Evolutionary conservation across 2,797 vertebrate genomes (phyloP).

Genomic region (Zalophus californianus): DNA sequence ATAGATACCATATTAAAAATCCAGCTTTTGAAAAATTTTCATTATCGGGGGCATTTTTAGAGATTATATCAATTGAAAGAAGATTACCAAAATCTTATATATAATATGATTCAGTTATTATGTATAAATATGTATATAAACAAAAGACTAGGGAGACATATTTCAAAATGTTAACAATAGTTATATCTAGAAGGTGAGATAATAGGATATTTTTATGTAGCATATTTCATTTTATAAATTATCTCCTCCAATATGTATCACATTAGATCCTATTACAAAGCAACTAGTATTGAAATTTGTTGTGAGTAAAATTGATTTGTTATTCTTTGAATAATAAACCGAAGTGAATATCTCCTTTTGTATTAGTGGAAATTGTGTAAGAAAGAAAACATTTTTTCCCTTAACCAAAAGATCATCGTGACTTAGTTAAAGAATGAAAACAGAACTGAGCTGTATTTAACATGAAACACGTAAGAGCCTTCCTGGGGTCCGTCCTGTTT

Average conservation of each 20-base stretch:
- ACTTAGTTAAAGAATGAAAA: constrained; percentile 11
- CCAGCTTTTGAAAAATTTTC: background rate
- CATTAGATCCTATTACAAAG: background rate
- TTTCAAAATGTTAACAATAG: background rate
- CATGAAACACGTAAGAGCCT: background rate
- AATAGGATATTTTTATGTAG: background rate
- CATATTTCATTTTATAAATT: background rate
- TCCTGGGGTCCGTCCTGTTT: background rate
- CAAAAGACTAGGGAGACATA: background rate
- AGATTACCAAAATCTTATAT: background rate
- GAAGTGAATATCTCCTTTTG: background rate
- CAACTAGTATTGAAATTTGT: background rate
- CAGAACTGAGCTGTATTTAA: background rate
- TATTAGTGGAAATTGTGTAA: background rate
- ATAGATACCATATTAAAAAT: background rate
- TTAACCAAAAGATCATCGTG: background rate
- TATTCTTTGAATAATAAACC: background rate
- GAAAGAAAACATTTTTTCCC: background rate
- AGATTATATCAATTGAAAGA: background rate
- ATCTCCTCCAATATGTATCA: background rate
- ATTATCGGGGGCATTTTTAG: background rate
- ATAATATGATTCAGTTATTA: background rate
- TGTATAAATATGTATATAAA: background rate
- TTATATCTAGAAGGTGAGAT: background rate
- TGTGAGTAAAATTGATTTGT: background rate